A percentile compares a stretch with the other conserved stretches of the same genome.
phyloP scores from a whole-genome alignment of 2,888 invertebrate species.

The Polyommatus iphigenia region DNA sequence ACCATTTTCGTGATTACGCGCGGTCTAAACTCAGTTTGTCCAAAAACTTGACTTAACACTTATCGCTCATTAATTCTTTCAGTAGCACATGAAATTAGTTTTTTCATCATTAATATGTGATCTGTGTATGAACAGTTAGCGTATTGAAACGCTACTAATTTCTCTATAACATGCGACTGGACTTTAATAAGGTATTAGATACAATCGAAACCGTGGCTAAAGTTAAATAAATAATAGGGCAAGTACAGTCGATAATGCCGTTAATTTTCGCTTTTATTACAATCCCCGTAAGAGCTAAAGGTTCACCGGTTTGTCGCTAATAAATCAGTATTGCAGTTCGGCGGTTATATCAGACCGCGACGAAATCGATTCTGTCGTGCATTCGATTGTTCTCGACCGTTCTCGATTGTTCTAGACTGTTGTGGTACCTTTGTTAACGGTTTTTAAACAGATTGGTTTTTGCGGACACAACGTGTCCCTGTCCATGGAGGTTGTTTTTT shows the following conservation, averaged over 20 bases:
- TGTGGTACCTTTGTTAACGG: conserved; percentile 5
- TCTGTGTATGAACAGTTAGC: no score
- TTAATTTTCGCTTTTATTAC: neutral
- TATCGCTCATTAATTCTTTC: no score
- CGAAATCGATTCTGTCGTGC: conserved; percentile 50
- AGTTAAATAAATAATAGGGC: neutral
- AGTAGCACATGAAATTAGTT: no score
- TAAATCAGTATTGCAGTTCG: conserved; percentile 31
- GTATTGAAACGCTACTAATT: no score
- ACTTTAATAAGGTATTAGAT: no score
- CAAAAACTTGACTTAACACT: no score
- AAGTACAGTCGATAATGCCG: neutral
- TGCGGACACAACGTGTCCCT: neutral
- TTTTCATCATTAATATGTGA: no score
- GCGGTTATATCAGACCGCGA: conserved; percentile 36
- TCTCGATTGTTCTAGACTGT: neutral
- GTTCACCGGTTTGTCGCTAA: no score
- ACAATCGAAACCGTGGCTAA: neutral
- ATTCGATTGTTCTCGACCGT: neutral
- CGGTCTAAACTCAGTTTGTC: no score
- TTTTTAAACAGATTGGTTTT: conserved; percentile 16
- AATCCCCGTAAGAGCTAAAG: neutral
- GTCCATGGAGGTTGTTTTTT: neutral
- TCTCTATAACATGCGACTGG: no score
- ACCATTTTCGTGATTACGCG: no score